These are phyloP conservation scores for Erannis defoliaria DNA, from an alignment of 2,888 invertebrate genomes.

Conservation along the genomic window DNA sequence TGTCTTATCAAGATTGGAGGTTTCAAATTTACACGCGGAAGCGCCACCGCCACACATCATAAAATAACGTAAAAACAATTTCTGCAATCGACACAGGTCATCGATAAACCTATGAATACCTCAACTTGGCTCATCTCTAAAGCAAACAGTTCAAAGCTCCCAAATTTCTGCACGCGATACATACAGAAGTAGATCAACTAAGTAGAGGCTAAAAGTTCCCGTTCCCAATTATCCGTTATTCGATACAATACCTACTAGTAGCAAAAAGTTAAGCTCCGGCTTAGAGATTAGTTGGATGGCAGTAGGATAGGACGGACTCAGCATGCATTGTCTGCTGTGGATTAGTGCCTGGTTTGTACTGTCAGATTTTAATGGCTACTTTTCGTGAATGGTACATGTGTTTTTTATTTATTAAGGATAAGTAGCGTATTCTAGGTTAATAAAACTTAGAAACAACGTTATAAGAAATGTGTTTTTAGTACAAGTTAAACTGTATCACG, in stretches of 20 bases:
- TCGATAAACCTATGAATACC: not conserved
- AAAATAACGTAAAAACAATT: not conserved
- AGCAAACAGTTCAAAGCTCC: not conserved
- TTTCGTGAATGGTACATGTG: conserved; percentile 2
- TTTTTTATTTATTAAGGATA: not conserved
- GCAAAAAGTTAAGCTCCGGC: conserved; percentile 21
- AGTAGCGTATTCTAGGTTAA: too few relatives aligned
- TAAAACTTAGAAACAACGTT: too few relatives aligned
- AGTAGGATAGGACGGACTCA: not conserved
- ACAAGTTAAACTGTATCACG: too few relatives aligned
- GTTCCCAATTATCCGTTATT: conserved; percentile 19
- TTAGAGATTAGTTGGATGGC: conserved; percentile 23
- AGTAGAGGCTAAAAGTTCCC: conserved; percentile 3
- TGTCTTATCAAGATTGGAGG: too few relatives aligned
- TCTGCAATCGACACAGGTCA: not conserved
- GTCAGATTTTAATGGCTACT: conserved; percentile 1
- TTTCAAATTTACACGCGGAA: too few relatives aligned
- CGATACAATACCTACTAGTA: conserved; percentile 8
- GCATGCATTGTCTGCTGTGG: conserved; percentile 18
- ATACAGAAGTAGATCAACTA: conserved; percentile 1
- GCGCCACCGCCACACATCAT: not conserved
- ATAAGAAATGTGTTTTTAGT: too few relatives aligned
- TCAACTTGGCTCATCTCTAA: not conserved
- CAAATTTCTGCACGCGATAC: not conserved
- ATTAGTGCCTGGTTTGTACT: conserved; percentile 22